Evolutionary conservation across 2,797 vertebrate species (phyloP), one percentile per base, ranked within the genome.

Genomic region (Clarias pachynema): DNA sequence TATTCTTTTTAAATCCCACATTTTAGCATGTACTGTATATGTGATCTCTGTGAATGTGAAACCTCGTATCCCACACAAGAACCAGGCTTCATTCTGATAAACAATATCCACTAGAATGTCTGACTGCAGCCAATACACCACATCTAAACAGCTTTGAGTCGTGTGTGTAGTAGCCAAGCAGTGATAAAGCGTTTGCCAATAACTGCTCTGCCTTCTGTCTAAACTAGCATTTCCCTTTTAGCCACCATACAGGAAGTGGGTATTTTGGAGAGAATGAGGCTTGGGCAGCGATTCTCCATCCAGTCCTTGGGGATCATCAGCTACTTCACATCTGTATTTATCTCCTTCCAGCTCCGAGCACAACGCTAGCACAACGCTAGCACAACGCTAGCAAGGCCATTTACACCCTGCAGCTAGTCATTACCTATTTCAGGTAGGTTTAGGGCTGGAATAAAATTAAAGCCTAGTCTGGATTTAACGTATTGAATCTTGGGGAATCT

Each of bases 191-290:
- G 14, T 59, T 59, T 60, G 85, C 59, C 62, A 82, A 24, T 53
- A 82, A 56, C 7, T 56, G 84, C 20, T 85, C 85, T 86, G 79
- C 49, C 85, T 82, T 69, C 85, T 82, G 80, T 86, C 62, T 82
- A 69, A 77, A 82, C 53, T 57, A 82, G 62, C 56, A 60, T 82
- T 82, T 86, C 49, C 79, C 79, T 78, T 86, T 82, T 59, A 56
- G 31, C 65, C 29, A 69, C 86, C 87, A 86, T 90, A 79, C 80
- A 89, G 83, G 85, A 89, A 89, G 81, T 85, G 77, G 82, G 66
- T 68, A 79, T 65, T 81, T 85, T 77, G 79, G 80, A 15, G 84
- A 82, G 81, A 44, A 73, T 85, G 83, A 60, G 77, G 37, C 14
- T n/a, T 0, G 78, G 18, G 31, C 5, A 40, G 5, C 49, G 15